Conservation (phyloP, 2,797 vertebrate genomes). For the Gymnopithys bicolor region DNA sequence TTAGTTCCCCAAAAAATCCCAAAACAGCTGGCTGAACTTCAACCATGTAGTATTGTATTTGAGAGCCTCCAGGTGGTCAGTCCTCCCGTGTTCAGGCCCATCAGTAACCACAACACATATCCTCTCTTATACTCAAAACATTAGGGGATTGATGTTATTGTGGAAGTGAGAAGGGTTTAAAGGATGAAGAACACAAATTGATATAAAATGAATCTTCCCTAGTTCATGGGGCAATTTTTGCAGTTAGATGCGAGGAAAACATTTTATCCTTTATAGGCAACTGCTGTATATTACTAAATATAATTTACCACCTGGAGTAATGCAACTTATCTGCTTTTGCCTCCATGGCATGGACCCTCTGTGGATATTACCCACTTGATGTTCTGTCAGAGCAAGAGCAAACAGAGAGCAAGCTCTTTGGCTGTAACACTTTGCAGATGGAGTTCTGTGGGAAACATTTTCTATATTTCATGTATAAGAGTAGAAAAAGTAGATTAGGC, state of each 20-base stretch:
- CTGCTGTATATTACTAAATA: background rate
- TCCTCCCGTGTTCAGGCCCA: background rate
- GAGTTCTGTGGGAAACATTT: background rate
- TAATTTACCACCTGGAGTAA: background rate
- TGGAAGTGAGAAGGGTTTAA: background rate
- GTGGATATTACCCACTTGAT: background rate
- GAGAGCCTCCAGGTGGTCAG: background rate
- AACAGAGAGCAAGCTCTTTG: background rate
- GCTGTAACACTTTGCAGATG: background rate
- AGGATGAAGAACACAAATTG: background rate
- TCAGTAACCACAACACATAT: rapidly evolving
- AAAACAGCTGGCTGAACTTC: background rate
- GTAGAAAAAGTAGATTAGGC: background rate
- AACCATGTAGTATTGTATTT: background rate
- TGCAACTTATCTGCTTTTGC: background rate
- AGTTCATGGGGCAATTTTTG: background rate
- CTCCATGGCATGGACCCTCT: background rate
- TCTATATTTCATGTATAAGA: background rate
- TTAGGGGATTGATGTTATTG: background rate
- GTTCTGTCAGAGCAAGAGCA: background rate
- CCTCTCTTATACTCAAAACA: background rate
- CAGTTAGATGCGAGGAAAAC: background rate
- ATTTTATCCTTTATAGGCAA: background rate
- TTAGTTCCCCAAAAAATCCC: background rate
- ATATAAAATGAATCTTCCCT: background rate